Evolutionary conservation across 2,797 vertebrate genomes (phyloP), one percentile per base, ranked within the genome.

Genomic region (Anabacerthia variegaticeps): DNA sequence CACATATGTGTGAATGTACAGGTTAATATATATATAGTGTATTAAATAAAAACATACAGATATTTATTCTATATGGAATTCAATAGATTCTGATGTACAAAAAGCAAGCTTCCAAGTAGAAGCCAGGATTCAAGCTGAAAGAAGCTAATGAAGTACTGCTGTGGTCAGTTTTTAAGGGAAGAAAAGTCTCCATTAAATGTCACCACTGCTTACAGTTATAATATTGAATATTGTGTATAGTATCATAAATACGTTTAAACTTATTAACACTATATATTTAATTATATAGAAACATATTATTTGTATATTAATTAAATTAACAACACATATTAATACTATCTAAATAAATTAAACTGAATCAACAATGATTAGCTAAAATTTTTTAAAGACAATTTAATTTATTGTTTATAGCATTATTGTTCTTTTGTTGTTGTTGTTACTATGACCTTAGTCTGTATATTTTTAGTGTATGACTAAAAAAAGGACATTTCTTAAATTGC

Each of bases 1-100:
- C 2, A 27, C 6, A 11, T 20, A 48, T 4, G 1, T 30, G 14
- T 30, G 11, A 7, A 4, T 72, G 52, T 39, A 24, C 5, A 9
- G 27, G 21, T 24, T 39, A n/a, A 24, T 62, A 32, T 21, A 32
- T 21, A 32, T 22, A 9, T 14, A 32, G 5, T 55, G 8, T 34
- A 27, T 37, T 46, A 19, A 68, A 62, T 59, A 37, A 72, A 56
- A 46, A n/a, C 6, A 23, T 18, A 46, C 3, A 49, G 3, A 2
- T 30, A 30, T 39, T 84, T 49, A 32, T 66, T 80, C 5, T 11
- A 9, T 46, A 6, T 48, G n/a, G 30, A 80, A 69, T 62, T 62
- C 7, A 32, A 3, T 48, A 49, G 23, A 55, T 69, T 66, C 6
- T 58, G 6, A 39, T 82, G 26, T 9, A 75, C 8, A 54, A 8